phyloP scores from a whole-genome alignment of 2,888 invertebrate species.

The Escarpia spicata region DNA sequence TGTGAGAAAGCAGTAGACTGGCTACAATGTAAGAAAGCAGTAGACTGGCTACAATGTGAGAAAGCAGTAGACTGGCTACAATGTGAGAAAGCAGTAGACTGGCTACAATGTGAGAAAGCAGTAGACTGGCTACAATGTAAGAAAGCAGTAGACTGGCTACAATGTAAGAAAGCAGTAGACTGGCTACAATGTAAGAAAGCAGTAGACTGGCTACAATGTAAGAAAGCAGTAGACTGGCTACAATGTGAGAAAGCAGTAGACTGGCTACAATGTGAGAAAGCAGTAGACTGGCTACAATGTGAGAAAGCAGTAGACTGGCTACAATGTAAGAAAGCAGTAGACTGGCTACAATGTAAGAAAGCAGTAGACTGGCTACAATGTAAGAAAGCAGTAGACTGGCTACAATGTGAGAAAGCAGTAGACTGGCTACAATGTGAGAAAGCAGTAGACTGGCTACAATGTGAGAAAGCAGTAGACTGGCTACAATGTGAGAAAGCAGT shows the following conservation, averaged over 20 bases:
- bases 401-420: background rate
- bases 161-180: background rate
- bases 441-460: background rate
- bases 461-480: background rate
- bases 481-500: background rate
- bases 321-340: background rate
- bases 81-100: background rate
- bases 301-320: background rate
- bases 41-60: background rate
- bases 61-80: background rate
- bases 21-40: background rate
- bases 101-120: background rate
- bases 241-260: background rate
- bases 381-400: background rate
- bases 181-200: background rate
- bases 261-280: background rate
- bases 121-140: background rate
- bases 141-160: background rate
- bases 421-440: background rate
- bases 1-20: background rate
- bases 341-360: background rate
- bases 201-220: background rate
- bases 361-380: background rate
- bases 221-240: background rate
- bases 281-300: background rate